Evolutionary conservation across 2,113 vertebrate genomes (phyloP).

Genomic region (Hippopotamus amphibius): DNA sequence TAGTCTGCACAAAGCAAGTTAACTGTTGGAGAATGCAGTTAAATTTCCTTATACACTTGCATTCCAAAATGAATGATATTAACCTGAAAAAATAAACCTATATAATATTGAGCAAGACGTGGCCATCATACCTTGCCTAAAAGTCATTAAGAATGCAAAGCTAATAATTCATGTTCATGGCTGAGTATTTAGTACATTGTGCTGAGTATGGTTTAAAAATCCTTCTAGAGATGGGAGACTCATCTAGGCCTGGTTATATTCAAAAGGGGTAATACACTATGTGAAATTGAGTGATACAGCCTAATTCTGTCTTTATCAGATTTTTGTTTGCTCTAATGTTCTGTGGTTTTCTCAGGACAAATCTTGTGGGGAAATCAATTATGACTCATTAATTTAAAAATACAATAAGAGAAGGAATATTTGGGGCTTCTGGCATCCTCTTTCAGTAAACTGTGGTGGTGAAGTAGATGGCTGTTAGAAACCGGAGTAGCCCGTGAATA

Average conservation of each 20-base stretch:
- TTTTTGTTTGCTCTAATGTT: background rate
- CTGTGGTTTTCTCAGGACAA: background rate
- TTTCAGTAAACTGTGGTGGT: background rate
- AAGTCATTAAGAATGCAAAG: constrained; percentile 15
- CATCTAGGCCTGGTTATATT: background rate
- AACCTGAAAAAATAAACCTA: background rate
- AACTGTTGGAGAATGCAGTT: background rate
- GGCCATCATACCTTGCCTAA: background rate
- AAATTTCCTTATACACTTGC: background rate
- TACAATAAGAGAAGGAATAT: background rate
- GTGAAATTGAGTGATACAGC: background rate
- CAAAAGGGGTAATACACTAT: background rate
- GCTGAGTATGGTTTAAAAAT: background rate
- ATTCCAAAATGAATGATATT: background rate
- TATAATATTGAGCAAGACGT: background rate
- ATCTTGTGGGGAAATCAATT: background rate
- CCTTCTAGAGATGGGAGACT: background rate
- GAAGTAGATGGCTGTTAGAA: background rate
- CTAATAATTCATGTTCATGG: background rate
- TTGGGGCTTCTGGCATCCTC: background rate
- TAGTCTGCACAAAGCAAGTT: background rate
- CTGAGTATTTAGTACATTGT: background rate
- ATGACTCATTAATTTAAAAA: background rate
- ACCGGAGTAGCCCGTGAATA: background rate
- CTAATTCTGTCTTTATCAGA: background rate